A percentile compares a stretch with the other conserved stretches of the same genome.
phyloP scores from a whole-genome alignment of 2,888 invertebrate genomes.

The Copidosoma aretas region DNA sequence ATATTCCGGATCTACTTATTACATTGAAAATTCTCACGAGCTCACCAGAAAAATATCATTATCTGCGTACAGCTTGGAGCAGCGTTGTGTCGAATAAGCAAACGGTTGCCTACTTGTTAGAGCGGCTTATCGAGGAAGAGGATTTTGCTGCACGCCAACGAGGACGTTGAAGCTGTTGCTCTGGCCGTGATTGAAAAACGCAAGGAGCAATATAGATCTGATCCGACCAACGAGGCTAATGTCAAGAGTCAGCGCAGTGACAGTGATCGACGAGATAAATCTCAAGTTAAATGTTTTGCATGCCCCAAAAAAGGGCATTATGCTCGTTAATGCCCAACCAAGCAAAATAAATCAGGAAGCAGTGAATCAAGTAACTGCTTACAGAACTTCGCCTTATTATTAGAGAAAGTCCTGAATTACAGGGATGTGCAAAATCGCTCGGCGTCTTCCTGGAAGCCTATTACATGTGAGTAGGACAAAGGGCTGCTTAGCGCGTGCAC shows the following conservation, averaged over 20 bases:
- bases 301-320: constrained; percentile 31
- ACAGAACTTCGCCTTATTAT: constrained; percentile 33
- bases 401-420: background rate
- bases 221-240: background rate
- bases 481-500: constrained; percentile 23
- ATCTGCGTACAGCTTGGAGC: constrained; percentile 38
- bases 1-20: constrained; percentile 33
- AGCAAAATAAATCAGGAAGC: background rate
- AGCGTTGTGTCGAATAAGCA: constrained; percentile 32
- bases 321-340: constrained; percentile 9
- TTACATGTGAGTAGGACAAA: constrained; percentile 1
- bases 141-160: constrained; percentile 7
- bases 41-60: constrained; percentile 33
- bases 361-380: constrained; percentile 3
- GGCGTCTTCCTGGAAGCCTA: background rate
- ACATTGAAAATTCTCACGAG: constrained; percentile 45
- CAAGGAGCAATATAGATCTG: background rate
- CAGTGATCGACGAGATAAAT: background rate
- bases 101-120: constrained; percentile 37
- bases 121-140: constrained; percentile 43
- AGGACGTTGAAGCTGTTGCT: constrained; percentile 9
- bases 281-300: constrained; percentile 14
- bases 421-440: background rate
- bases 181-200: constrained; percentile 20
- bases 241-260: too few relatives aligned